These are phyloP conservation scores for Siphlonurus alternatus DNA, from an alignment of 2,888 invertebrate genomes.

Conservation along the genomic window DNA sequence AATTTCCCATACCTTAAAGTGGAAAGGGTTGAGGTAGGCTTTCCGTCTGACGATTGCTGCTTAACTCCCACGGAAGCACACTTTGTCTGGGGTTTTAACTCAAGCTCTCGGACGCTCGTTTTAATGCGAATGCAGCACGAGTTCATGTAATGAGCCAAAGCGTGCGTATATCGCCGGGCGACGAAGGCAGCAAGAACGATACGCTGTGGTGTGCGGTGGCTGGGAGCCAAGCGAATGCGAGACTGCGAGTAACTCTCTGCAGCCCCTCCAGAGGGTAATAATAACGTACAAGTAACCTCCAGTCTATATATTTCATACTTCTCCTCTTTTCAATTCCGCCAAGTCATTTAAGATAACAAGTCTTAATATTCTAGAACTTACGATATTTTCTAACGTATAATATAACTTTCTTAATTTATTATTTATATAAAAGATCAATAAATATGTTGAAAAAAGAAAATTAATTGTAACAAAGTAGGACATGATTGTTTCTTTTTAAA, in stretches of 20 bases:
- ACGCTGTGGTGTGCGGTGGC: background rate
- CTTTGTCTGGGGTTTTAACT: background rate
- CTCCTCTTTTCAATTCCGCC: no score
- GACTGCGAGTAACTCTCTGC: background rate
- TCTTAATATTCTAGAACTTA: no score
- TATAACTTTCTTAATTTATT: no score
- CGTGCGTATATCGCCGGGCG: background rate
- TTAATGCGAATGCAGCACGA: background rate
- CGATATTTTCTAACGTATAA: no score
- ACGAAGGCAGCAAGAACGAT: background rate
- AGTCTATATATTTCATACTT: no score
- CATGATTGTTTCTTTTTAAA: no score
- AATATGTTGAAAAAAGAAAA: no score
- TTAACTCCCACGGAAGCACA: background rate
- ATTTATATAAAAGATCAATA: no score
- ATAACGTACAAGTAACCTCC: background rate
- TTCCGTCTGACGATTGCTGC: background rate
- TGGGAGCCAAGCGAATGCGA: background rate
- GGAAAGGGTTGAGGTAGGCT: background rate
- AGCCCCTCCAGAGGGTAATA: background rate
- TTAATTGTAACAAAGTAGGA: no score
- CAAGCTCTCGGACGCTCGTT: background rate
- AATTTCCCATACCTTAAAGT: background rate
- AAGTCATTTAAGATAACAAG: no score
- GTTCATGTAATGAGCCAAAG: background rate